Conservation (phyloP, 1,140 invertebrate species). For the Sinella curviseta region DNA sequence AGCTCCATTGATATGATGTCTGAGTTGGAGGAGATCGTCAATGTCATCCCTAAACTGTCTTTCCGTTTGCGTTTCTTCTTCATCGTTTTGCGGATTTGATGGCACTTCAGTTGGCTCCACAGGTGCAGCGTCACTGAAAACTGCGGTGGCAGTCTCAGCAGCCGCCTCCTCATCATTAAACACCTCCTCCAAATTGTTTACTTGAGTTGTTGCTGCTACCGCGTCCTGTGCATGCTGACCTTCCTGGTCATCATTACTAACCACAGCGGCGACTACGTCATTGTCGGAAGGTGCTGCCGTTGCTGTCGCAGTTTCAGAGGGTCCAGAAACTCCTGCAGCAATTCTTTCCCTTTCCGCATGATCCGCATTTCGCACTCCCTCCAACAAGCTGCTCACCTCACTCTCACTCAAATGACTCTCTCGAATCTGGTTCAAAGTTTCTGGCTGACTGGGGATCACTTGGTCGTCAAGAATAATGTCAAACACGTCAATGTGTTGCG, state of each 20-base stretch:
- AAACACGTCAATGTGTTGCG: neutral
- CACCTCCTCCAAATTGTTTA: neutral
- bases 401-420: neutral
- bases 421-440: constrained; percentile 9
- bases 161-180: neutral
- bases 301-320: no score
- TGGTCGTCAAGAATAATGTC: neutral
- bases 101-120: neutral
- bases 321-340: no score
- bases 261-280: neutral
- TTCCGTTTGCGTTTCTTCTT: neutral
- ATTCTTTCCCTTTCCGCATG: neutral
- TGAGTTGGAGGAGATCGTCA: neutral
- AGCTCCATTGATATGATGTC: neutral
- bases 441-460: neutral
- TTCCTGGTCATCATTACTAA: neutral
- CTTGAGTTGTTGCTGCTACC: constrained; percentile 16
- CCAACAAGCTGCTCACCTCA: neutral
- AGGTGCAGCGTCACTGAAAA: neutral
- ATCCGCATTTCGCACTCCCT: neutral
- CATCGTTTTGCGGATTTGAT: no score
- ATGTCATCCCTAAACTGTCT: neutral
- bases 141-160: neutral
- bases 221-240: neutral
- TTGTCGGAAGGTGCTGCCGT: neutral